A percentile compares a stretch with the other conserved stretches of the same genome.
Evolutionary conservation across 2,797 vertebrate species (phyloP).

Genomic region (Poeciliopsis turneri): DNA sequence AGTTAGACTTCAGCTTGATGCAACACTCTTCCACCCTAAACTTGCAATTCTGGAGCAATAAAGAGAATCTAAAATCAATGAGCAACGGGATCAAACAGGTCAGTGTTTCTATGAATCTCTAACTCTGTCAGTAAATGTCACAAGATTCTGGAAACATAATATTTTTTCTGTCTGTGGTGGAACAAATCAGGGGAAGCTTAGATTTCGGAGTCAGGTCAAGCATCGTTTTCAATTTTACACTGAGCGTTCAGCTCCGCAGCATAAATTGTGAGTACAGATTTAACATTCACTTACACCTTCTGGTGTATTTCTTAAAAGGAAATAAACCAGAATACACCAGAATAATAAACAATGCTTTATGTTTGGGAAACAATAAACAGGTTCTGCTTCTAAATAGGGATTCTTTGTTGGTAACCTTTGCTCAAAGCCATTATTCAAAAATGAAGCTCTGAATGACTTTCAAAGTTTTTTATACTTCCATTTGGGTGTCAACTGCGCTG

Average conservation of each 20-base stretch:
- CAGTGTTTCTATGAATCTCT: slow-evolving; percentile 24
- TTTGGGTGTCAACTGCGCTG: no score
- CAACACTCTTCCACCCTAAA: slow-evolving; percentile 14
- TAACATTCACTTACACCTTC: neutral
- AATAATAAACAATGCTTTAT: neutral
- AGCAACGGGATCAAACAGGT: neutral
- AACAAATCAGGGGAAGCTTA: neutral
- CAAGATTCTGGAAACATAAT: slow-evolving; percentile 11
- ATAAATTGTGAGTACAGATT: neutral
- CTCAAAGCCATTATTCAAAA: neutral
- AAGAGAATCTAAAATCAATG: slow-evolving; percentile 36
- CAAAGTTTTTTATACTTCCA: no score
- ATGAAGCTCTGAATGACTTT: no score
- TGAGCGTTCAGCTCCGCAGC: neutral
- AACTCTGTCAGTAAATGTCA: slow-evolving; percentile 41
- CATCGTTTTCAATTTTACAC: neutral
- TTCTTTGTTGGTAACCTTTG: neutral
- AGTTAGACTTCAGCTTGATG: neutral
- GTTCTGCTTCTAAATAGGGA: neutral
- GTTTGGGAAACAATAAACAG: neutral
- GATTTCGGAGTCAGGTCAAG: neutral
- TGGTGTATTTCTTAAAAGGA: neutral
- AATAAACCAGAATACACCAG: no score
- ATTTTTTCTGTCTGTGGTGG: slow-evolving; percentile 7
- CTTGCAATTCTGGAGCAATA: slow-evolving; percentile 25